Conservation (phyloP, 2,888 invertebrate genomes). For the Rhingia rostrata region DNA sequence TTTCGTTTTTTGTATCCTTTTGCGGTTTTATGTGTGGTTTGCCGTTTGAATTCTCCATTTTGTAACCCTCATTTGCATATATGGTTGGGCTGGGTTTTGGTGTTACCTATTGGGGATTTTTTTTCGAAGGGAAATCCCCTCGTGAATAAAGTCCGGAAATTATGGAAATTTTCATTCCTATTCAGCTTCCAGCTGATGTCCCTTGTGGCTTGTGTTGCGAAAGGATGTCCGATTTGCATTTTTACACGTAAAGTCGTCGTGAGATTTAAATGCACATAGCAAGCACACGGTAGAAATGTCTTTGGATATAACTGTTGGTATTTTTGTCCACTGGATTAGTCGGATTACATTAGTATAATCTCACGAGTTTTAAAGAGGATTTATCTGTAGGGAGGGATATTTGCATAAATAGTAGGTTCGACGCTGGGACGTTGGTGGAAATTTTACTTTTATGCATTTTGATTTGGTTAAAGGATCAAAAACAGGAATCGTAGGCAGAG, state of each 20-base stretch:
- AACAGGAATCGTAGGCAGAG: too few species aligned
- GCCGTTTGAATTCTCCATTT: conserved; percentile 6
- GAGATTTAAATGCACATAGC: conserved; percentile 26
- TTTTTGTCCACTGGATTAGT: background rate
- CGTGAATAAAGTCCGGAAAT: conserved; percentile 29
- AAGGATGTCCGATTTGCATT: conserved; percentile 56
- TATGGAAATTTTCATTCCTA: conserved; percentile 56
- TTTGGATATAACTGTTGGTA: conserved; percentile 2
- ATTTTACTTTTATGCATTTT: too few species aligned
- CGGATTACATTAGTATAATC: background rate
- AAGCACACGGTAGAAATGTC: conserved; percentile 20
- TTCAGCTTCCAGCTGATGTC: conserved; percentile 24
- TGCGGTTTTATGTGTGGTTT: background rate
- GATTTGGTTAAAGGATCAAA: too few species aligned
- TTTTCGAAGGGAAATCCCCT: conserved; percentile 18
- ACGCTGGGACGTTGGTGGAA: too few species aligned
- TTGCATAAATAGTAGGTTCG: background rate
- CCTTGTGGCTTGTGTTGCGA: background rate
- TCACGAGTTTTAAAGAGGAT: background rate
- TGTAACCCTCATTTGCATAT: conserved; percentile 43
- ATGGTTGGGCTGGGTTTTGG: conserved; percentile 33
- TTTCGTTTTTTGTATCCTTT: background rate
- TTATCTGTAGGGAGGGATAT: background rate
- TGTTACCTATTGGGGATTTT: conserved; percentile 12
- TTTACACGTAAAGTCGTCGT: conserved; percentile 15